Evolutionary conservation across 2,797 vertebrate genomes (phyloP).

Genomic region (Anolis apletophallus): DNA sequence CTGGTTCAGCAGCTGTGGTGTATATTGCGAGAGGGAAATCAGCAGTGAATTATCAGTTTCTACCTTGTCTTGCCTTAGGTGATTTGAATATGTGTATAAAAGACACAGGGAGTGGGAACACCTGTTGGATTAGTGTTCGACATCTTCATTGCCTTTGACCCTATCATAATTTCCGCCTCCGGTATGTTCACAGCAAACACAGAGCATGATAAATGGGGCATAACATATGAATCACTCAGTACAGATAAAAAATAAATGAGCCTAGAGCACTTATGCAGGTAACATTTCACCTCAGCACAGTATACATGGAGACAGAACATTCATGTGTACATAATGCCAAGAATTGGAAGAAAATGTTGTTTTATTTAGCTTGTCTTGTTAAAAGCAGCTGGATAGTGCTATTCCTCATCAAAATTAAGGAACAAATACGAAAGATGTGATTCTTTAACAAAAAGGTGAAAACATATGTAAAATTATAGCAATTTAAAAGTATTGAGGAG

Average conservation of each 20-base stretch:
- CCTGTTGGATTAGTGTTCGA: conserved; percentile 76
- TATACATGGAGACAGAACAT: background rate
- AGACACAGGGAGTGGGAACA: conserved; percentile 80
- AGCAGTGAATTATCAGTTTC: conserved; percentile 77
- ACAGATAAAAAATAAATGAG: conserved; percentile 52
- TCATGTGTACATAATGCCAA: background rate
- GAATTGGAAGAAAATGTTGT: background rate
- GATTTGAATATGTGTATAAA: conserved; percentile 86
- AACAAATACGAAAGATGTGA: background rate
- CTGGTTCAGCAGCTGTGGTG: conserved; percentile 73
- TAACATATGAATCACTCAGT: conserved; percentile 54
- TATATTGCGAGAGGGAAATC: conserved; percentile 85
- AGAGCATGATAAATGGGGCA: conserved; percentile 60
- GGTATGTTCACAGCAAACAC: conserved; percentile 60
- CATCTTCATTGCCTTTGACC: conserved; percentile 64
- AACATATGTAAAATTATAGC: background rate
- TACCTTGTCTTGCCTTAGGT: conserved; percentile 77
- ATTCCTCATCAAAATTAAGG: background rate
- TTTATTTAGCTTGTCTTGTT: background rate
- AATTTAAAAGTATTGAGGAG: background rate
- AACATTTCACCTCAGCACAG: background rate
- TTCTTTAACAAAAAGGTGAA: background rate
- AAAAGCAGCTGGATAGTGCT: background rate
- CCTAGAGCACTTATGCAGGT: background rate
- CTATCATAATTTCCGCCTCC: conserved; percentile 47